A percentile compares a stretch with the other conserved stretches of the same genome.
These are phyloP conservation scores for Lophura swinhoii DNA, from an alignment of 2,797 vertebrate genomes.

Conservation along the genomic window DNA sequence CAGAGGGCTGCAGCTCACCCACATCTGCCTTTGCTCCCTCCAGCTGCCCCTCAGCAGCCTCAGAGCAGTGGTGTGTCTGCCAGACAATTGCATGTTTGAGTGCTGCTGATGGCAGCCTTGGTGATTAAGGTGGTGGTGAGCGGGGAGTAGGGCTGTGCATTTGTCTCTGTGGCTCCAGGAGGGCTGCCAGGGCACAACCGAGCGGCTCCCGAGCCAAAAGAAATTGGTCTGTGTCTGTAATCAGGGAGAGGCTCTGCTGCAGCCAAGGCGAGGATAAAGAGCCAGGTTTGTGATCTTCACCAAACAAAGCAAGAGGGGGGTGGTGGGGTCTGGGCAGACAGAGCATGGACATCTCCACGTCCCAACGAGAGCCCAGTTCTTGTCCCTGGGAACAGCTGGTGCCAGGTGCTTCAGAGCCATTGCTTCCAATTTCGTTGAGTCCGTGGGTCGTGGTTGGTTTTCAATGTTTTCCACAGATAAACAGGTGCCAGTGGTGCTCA, in stretches of 20 bases:
- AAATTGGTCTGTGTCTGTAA: not conserved
- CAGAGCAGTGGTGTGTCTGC: not conserved
- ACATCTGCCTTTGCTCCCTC: not conserved
- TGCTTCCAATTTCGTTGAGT: not conserved
- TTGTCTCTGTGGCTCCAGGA: not conserved
- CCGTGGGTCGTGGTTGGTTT: not conserved
- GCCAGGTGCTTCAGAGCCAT: not conserved
- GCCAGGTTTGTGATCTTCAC: conserved; percentile 1
- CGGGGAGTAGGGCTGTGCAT: not conserved
- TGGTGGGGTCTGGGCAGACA: not conserved
- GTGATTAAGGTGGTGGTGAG: not conserved
- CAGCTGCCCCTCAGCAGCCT: not conserved
- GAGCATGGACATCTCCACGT: not conserved
- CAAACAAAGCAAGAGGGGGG: not conserved
- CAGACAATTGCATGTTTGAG: not conserved
- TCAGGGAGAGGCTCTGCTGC: not conserved
- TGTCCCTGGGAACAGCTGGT: not conserved
- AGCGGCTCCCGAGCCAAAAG: not conserved
- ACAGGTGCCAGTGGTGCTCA: not conserved
- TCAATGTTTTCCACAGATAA: not conserved
- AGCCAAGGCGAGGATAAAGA: not conserved
- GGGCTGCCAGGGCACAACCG: not conserved
- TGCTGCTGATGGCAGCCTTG: not conserved
- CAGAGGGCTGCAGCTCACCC: not conserved
- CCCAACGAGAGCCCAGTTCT: not conserved